phyloP scores from a whole-genome alignment of 2,888 invertebrate species.

The Embidobia sp. region DNA sequence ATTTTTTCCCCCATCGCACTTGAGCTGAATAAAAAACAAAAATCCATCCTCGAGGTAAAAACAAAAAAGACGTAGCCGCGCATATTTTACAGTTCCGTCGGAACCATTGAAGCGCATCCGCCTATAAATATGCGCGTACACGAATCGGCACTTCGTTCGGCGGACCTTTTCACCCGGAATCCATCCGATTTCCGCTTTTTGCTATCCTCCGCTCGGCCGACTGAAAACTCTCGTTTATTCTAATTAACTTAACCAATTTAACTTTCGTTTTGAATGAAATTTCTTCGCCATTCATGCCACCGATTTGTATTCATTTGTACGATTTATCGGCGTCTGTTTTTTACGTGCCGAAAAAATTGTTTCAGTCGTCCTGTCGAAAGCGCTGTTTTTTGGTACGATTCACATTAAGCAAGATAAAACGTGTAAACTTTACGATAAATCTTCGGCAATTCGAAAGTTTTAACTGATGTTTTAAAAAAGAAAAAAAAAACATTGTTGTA shows the following conservation, averaged over 20 bases:
- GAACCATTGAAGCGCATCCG: conserved; percentile 33
- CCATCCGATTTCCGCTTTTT: conserved; percentile 34
- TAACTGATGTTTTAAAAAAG: no score
- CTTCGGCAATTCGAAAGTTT: no score
- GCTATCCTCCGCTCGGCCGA: not conserved
- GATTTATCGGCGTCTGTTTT: conserved; percentile 4
- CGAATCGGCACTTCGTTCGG: conserved; percentile 45
- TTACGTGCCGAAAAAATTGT: not conserved
- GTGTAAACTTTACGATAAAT: no score
- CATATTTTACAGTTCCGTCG: conserved; percentile 28
- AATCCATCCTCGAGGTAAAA: conserved; percentile 9
- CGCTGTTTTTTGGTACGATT: no score
- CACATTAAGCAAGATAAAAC: no score
- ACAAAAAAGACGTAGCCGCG: conserved; percentile 7
- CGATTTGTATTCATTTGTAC: conserved; percentile 4
- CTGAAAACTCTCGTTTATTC: conserved; percentile 41
- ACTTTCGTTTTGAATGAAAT: conserved; percentile 45
- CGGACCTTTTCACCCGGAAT: conserved; percentile 40
- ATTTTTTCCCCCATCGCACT: not conserved
- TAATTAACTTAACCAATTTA: conserved; percentile 20
- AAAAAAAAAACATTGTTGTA: no score
- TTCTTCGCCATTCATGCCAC: conserved; percentile 24
- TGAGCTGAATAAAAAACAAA: conserved; percentile 2
- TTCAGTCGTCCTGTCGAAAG: conserved; percentile 2
- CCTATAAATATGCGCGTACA: conserved; percentile 52